Evolutionary conservation across 2,113 vertebrate genomes (phyloP), one percentile per base, ranked within the genome.

Genomic region (Terrapene triunguis): DNA sequence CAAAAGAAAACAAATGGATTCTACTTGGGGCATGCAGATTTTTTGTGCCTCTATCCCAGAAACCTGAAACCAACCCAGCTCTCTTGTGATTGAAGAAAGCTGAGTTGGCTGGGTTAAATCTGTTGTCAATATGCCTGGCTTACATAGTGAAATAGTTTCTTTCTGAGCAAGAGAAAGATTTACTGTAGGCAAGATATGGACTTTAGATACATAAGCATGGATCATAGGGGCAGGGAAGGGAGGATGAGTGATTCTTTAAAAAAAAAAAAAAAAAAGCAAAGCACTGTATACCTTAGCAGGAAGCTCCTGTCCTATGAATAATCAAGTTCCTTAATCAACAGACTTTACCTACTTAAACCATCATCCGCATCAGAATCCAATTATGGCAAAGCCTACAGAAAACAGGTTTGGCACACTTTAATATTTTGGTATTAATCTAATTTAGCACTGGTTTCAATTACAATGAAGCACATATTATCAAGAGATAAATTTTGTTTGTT

Each of bases 361-460:
- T 92, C 92, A 85, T 87, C 82, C 55, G 2, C 94, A 93, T 96
- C 93, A 35, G 25, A 95, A 92, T 97, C 93, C 96, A 93, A 93
- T 97, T 95, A 91, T 76, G 90, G 94, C 86, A 96, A 97, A 96
- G 94, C 90, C 89, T 95, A 90, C 95, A 97, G 94, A 98, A 98
- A 96, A 94, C 94, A 97, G 88, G 92, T 89, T 95, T 97, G 89
- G 91, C 91, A 93, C 47, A 97, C 92, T 97, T 95, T 85, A 97
- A 93, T 94, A 95, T 96, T 97, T 98, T 84, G 17, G 94, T 97
- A 96, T 97, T 97, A 91, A 97, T 96, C 96, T 96, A 97, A 97
- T 97, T 98, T 96, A 98, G 86, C 96, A 97, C 93, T 98, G 94
- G 97, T 95, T 98, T 90, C 90, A 97, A 92, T 85, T 96, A 97